These are phyloP conservation scores for Leucopsar rothschildi DNA, from an alignment of 2,113 vertebrate species.

Conservation along the genomic window DNA sequence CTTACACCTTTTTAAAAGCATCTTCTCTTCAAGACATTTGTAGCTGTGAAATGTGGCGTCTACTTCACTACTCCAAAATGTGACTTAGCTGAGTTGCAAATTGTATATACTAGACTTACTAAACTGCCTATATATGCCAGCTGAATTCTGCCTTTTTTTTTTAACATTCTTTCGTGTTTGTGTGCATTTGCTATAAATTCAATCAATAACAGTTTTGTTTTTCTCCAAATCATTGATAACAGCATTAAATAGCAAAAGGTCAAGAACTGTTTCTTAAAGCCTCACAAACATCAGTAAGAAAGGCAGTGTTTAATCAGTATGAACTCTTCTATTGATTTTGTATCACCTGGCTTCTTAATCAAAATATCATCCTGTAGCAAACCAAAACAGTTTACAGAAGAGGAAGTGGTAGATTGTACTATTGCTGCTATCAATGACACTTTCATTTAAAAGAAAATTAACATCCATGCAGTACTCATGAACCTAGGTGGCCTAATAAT, in stretches of 20 bases:
- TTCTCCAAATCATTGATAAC: neutral
- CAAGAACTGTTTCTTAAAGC: neutral
- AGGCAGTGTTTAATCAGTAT: neutral
- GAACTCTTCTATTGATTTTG: constrained; percentile 35
- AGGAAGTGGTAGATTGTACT: neutral
- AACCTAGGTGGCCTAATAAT: neutral
- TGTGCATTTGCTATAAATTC: neutral
- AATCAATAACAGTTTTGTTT: neutral
- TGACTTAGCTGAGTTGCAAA: neutral
- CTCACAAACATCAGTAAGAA: neutral
- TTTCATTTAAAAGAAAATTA: neutral
- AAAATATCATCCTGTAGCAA: constrained; percentile 13
- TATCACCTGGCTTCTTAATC: constrained; percentile 13
- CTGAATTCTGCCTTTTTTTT: neutral
- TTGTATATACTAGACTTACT: neutral
- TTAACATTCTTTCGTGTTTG: neutral
- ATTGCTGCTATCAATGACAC: neutral
- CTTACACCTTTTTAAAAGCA: neutral
- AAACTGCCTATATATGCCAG: neutral
- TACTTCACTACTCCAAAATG: neutral
- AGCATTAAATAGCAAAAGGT: neutral
- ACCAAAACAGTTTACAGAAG: neutral
- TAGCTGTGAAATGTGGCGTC: neutral
- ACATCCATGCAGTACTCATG: neutral
- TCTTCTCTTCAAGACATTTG: neutral